Conservation (phyloP, 1,140 invertebrate species). For the Cydia strobilella region DNA sequence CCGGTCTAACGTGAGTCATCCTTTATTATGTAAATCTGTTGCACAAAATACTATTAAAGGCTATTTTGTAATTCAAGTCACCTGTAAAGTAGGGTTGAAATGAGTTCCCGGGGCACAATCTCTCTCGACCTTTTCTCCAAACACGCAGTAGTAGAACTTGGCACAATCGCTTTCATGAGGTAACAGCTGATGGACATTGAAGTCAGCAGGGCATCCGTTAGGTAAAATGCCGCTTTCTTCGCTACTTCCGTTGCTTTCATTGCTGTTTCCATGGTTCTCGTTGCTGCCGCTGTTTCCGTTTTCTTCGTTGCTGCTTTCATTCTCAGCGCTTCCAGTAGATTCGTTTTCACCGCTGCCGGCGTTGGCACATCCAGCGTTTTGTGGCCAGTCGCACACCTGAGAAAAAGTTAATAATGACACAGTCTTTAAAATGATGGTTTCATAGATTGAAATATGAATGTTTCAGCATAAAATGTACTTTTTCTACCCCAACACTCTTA, state of each 20-base stretch:
- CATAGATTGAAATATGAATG: too few relatives aligned
- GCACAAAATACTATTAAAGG: too few relatives aligned
- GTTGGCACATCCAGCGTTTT: not conserved
- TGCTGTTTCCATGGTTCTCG: slow-evolving; percentile 11
- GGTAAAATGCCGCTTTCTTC: not conserved
- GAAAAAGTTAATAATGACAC: too few relatives aligned
- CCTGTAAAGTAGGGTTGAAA: slow-evolving; percentile 38
- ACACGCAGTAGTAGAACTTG: slow-evolving; percentile 48
- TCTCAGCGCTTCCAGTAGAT: not conserved
- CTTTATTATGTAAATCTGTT: too few relatives aligned
- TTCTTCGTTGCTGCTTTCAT: not conserved
- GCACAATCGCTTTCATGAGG: slow-evolving; percentile 63
- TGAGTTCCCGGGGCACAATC: slow-evolving; percentile 40
- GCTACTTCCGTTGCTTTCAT: not conserved
- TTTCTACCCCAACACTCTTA: too few relatives aligned
- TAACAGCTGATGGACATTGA: slow-evolving; percentile 49
- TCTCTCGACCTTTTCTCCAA: slow-evolving; percentile 45
- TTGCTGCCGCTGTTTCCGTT: not conserved
- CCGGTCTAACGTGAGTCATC: too few relatives aligned
- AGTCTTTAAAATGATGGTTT: too few relatives aligned
- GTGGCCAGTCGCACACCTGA: slow-evolving; percentile 38
- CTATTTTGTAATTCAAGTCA: not conserved
- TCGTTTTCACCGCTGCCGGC: not conserved
- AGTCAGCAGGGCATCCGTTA: slow-evolving; percentile 37
- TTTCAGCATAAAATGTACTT: too few relatives aligned